Evolutionary conservation across 2,888 invertebrate species (phyloP).

Genomic region (Eupeodes luniger): DNA sequence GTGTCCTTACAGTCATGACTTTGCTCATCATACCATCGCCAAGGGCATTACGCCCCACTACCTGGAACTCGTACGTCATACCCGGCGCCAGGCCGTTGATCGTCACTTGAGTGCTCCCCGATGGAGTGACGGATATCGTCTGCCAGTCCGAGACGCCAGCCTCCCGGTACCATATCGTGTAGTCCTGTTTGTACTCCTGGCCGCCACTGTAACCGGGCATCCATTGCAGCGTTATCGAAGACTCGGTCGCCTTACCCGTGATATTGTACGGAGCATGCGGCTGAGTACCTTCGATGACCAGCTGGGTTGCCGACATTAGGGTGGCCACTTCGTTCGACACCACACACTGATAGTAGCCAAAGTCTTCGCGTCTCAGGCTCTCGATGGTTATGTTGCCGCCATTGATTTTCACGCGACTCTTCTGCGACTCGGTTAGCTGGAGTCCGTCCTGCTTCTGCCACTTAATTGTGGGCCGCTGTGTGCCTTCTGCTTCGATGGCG

Average conservation of each 20-base stretch:
- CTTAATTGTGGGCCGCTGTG: constrained; percentile 94
- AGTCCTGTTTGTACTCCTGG: constrained; percentile 97
- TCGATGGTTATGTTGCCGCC: constrained; percentile 97
- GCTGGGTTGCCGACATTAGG: constrained; percentile 94
- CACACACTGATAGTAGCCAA: constrained; percentile 98
- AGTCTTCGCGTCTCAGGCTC: constrained; percentile 93
- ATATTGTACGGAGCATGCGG: constrained; percentile 99
- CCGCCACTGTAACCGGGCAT: constrained; percentile 98
- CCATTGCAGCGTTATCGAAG: constrained; percentile 96
- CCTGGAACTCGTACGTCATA: constrained; percentile 97
- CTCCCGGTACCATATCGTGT: constrained; percentile 97
- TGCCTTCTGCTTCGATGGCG: constrained; percentile 95
- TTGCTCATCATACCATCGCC: constrained; percentile 99
- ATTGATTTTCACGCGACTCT: constrained; percentile 90
- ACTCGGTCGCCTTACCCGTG: constrained; percentile 94
- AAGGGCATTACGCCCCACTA: constrained; percentile 96
- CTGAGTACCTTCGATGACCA: constrained; percentile 96
- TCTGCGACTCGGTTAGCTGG: constrained; percentile 88
- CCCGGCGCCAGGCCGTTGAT: constrained; percentile 95
- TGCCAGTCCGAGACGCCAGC: constrained; percentile 95
- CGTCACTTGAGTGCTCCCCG: constrained; percentile 94
- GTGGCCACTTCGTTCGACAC: constrained; percentile 98
- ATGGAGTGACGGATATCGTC: constrained; percentile 96
- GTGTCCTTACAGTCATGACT: constrained; percentile 93
- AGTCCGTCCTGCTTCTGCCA: constrained; percentile 95